Evolutionary conservation across 2,888 invertebrate genomes (phyloP).

Genomic region (Mythimna loreyi): DNA sequence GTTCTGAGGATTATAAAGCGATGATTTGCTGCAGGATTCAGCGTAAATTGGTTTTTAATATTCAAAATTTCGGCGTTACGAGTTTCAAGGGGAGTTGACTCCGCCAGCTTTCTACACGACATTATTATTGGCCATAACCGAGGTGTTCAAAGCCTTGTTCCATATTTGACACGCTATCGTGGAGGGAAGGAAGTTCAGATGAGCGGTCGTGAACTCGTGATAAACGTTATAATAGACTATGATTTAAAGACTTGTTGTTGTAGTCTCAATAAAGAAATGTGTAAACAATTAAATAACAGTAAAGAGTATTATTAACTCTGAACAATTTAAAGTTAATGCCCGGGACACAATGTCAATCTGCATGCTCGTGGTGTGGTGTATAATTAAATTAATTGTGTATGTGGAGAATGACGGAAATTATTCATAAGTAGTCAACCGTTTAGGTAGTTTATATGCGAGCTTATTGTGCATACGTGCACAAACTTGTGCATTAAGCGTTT

Average conservation of each 20-base stretch:
- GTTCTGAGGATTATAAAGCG: conserved; percentile 54
- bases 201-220: conserved; percentile 18
- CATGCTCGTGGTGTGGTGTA: conserved; percentile 15
- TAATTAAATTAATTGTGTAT: conserved; percentile 38
- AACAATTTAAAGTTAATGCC: conserved; percentile 19
- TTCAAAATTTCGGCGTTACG: conserved; percentile 57
- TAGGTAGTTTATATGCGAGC: conserved; percentile 50
- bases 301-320: conserved; percentile 24
- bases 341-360: conserved; percentile 21
- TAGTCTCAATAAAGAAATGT: conserved; percentile 15
- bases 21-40: conserved; percentile 57
- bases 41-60: conserved; percentile 69
- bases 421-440: conserved; percentile 40
- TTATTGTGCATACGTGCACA: conserved; percentile 54
- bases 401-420: conserved; percentile 47
- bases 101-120: conserved; percentile 70
- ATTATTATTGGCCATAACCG: conserved; percentile 66
- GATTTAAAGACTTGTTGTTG: not conserved
- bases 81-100: conserved; percentile 61
- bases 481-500: conserved; percentile 73
- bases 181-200: conserved; percentile 15
- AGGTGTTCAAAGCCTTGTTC: conserved; percentile 54
- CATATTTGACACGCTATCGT: conserved; percentile 55
- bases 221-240: conserved; percentile 23
- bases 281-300: conserved; percentile 33